phyloP scores from a whole-genome alignment of 1,140 invertebrate genomes.

The Lutraria rhynchaena region DNA sequence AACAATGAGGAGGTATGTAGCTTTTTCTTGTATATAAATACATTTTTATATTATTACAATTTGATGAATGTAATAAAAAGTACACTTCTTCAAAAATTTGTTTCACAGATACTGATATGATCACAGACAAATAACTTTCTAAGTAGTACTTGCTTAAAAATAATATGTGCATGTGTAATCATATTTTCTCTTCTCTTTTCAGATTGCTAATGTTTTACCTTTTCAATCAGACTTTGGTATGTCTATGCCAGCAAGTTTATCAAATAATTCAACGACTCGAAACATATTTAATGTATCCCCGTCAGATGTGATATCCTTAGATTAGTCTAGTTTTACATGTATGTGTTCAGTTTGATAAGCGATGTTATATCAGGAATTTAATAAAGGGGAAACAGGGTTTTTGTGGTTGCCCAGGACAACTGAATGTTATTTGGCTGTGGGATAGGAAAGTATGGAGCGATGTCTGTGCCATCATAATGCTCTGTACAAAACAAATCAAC shows the following conservation, averaged over 20 bases:
- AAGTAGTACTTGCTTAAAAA: too few species aligned
- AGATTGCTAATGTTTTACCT: constrained; percentile 46
- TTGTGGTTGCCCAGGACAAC: too few species aligned
- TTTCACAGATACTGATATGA: not conserved
- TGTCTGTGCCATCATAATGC: too few species aligned
- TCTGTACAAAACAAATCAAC: too few species aligned
- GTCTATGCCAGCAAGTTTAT: not conserved
- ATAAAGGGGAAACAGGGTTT: too few species aligned
- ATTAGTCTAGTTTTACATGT: too few species aligned
- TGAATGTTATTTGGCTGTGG: too few species aligned
- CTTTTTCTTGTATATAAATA: not conserved
- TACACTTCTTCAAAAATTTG: not conserved
- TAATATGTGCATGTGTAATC: not conserved
- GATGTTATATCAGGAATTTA: too few species aligned
- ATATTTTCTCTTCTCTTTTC: constrained; percentile 1
- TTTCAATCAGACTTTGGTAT: constrained; percentile 42
- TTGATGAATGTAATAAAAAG: not conserved
- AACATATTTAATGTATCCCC: constrained; percentile 36
- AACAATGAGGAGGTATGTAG: constrained; percentile 48
- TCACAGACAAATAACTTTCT: not conserved
- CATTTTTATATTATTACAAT: not conserved
- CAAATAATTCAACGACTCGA: not conserved
- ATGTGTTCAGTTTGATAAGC: too few species aligned
- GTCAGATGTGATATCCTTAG: constrained; percentile 44
- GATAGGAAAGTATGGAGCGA: too few species aligned